Percentiles rank a stretch among this genome's conserved stretches.
phyloP scores from a whole-genome alignment of 2,113 vertebrate genomes.

The Parotia lawesii region DNA sequence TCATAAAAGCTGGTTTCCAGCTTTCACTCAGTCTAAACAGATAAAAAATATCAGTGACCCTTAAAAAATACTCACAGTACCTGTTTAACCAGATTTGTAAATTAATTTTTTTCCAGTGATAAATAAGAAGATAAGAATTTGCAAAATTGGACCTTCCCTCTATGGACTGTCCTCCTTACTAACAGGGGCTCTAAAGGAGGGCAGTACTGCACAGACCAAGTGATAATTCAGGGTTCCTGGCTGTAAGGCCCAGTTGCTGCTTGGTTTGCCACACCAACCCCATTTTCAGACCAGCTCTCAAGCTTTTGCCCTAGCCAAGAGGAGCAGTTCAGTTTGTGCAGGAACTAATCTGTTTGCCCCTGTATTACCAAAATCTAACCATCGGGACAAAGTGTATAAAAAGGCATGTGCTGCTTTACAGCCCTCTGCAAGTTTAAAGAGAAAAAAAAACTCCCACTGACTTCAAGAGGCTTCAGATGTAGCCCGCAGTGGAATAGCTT shows the following conservation, averaged over 20 bases:
- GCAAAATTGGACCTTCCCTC: background rate
- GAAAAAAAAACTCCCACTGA: background rate
- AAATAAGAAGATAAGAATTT: background rate
- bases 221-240: background rate
- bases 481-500: background rate
- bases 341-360: background rate
- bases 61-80: background rate
- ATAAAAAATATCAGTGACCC: background rate
- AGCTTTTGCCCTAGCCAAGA: background rate
- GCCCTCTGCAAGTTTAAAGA: background rate
- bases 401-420: background rate
- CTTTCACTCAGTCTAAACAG: background rate
- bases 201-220: background rate
- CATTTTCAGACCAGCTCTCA: background rate
- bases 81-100: background rate
- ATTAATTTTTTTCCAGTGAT: background rate
- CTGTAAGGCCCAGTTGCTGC: background rate
- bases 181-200: background rate
- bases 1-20: background rate
- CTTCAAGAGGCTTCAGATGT: constrained; percentile 29
- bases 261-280: background rate
- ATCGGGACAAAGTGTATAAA: background rate
- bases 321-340: background rate
- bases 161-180: background rate
- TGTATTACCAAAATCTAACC: background rate